A percentile compares a stretch with the other conserved stretches of the same genome.
phyloP scores from a whole-genome alignment of 1,140 invertebrate species.

The Drosophila pandora region DNA sequence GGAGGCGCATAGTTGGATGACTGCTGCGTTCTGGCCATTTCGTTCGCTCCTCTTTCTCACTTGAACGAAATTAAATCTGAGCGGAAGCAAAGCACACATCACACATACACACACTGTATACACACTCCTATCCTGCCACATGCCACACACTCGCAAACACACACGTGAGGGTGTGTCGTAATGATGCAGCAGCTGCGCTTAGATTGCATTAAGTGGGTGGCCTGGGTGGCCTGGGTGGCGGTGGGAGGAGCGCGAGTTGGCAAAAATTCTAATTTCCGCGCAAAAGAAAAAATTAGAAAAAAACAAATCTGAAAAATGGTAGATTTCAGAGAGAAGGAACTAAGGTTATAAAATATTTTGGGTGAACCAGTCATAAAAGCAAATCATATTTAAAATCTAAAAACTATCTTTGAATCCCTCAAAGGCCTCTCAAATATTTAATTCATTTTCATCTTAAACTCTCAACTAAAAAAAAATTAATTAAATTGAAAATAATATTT shows the following conservation, averaged over 20 bases:
- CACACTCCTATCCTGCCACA: background rate
- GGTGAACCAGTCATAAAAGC: background rate
- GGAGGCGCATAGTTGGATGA: constrained; percentile 71
- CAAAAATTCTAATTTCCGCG: constrained; percentile 80
- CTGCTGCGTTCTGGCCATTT: constrained; percentile 43
- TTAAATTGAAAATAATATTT: constrained; percentile 12
- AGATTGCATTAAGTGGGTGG: constrained; percentile 81
- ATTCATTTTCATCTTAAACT: background rate
- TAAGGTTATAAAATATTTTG: constrained; percentile 4
- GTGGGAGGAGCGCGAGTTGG: constrained; percentile 33
- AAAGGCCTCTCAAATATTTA: background rate
- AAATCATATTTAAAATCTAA: background rate
- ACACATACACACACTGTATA: constrained; percentile 4
- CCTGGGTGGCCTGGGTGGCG: background rate
- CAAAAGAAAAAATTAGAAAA: constrained; percentile 61
- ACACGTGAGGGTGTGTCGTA: constrained; percentile 46
- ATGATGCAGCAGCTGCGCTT: constrained; percentile 82
- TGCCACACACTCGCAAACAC: constrained; percentile 12
- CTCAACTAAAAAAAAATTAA: background rate
- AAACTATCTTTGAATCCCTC: background rate
- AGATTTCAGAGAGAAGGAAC: constrained; percentile 10
- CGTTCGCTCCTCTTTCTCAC: constrained; percentile 50
- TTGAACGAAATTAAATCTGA: constrained; percentile 76
- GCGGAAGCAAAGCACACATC: constrained; percentile 63
- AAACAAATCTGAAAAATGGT: constrained; percentile 59